Conservation (phyloP, 2,888 invertebrate species). For the Arctia plantaginis region DNA sequence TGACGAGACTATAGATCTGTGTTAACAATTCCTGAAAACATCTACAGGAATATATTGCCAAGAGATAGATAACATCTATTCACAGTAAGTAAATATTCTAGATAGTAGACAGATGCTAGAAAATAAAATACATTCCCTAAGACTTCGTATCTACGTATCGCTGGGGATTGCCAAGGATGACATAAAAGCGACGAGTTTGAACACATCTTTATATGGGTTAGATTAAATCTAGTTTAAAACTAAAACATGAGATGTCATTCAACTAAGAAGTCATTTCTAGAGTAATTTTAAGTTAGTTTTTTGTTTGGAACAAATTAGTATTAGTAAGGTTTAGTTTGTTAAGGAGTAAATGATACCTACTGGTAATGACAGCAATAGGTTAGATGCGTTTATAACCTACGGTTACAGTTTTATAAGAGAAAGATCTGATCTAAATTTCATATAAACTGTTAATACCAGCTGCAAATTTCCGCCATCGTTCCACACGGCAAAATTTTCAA, state of each 20-base stretch:
- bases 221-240: constrained; percentile 18
- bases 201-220: not conserved
- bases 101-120: not conserved
- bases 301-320: too few relatives aligned
- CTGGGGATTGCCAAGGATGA: constrained; percentile 9
- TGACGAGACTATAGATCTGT: not conserved
- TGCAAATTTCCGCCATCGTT: too few relatives aligned
- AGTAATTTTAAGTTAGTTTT: too few relatives aligned
- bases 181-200: constrained; percentile 14
- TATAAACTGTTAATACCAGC: too few relatives aligned
- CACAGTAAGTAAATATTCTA: constrained; percentile 13
- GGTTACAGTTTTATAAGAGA: too few relatives aligned
- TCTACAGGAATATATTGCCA: not conserved
- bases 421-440: too few relatives aligned
- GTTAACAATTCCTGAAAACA: not conserved
- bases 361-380: too few relatives aligned
- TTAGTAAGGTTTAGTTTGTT: too few relatives aligned
- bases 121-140: constrained; percentile 15
- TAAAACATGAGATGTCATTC: not conserved
- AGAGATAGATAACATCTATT: not conserved
- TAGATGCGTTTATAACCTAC: too few relatives aligned
- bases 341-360: too few relatives aligned
- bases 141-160: constrained; percentile 7
- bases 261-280: too few relatives aligned
- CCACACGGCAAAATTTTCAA: too few relatives aligned